A percentile compares a stretch with the other conserved stretches of the same genome.
Conservation (phyloP, 2,113 vertebrate species). For the Balaenoptera acutorostrata region DNA sequence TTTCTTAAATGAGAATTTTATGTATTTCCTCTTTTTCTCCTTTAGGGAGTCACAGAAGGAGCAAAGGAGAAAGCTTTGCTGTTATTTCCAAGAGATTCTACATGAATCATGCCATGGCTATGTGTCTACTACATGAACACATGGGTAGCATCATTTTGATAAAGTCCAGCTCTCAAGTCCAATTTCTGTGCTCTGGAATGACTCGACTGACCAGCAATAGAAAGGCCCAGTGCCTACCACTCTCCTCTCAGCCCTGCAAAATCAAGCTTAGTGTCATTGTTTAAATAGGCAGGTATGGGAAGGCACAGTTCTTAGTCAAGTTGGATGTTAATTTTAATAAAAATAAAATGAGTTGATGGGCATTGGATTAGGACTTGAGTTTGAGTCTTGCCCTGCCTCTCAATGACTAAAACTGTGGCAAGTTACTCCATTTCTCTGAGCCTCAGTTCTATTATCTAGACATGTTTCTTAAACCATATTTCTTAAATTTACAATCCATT, state of each 20-base stretch:
- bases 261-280: background rate
- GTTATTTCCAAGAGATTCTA: background rate
- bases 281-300: background rate
- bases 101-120: background rate
- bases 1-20: conserved; percentile 29
- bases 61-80: background rate
- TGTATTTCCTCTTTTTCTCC: background rate
- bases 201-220: background rate
- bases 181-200: background rate
- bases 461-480: background rate
- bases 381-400: background rate
- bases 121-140: background rate
- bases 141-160: background rate
- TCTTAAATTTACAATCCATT: background rate
- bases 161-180: background rate
- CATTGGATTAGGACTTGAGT: background rate
- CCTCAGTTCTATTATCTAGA: background rate
- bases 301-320: background rate
- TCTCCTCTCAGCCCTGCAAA: background rate
- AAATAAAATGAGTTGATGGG: background rate
- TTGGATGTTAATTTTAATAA: background rate
- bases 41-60: background rate
- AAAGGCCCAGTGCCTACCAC: background rate
- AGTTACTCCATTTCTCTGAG: background rate
- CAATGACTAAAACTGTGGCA: background rate